A percentile compares a stretch with the other conserved stretches of the same genome.
Conservation (phyloP, 1,140 invertebrate genomes). For the Hycleus cichorii region DNA sequence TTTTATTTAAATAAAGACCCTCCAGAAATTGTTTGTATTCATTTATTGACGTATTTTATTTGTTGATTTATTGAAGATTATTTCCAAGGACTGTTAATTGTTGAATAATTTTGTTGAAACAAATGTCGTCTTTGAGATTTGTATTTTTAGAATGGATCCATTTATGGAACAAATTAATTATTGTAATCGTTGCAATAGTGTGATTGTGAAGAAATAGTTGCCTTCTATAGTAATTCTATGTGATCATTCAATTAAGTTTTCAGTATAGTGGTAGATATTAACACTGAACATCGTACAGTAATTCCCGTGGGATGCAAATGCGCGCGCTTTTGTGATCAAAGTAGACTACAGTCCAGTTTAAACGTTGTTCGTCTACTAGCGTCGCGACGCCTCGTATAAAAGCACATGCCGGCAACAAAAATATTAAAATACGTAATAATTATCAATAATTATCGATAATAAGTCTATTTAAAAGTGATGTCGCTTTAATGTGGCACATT, state of each 20-base stretch:
- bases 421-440: not conserved
- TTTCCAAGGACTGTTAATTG: too few relatives aligned
- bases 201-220: not conserved
- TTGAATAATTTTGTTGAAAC: not conserved
- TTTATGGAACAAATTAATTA: too few relatives aligned
- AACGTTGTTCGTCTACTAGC: slow-evolving; percentile 16
- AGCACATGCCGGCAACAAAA: slow-evolving; percentile 9
- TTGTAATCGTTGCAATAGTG: too few relatives aligned
- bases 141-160: too few relatives aligned
- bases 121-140: not conserved
- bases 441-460: too few relatives aligned
- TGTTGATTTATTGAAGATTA: not conserved
- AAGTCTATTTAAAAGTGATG: too few relatives aligned
- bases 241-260: slow-evolving; percentile 27
- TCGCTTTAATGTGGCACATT: slow-evolving; percentile 1
- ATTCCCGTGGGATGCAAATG: slow-evolving; percentile 27
- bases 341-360: slow-evolving; percentile 18
- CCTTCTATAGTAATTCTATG: slow-evolving; percentile 16
- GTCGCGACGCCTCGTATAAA: slow-evolving; percentile 20
- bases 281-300: slow-evolving; percentile 22
- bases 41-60: not conserved
- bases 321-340: slow-evolving; percentile 26
- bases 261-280: slow-evolving; percentile 21
- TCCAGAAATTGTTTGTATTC: not conserved
- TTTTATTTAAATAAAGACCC: not conserved